Evolutionary conservation across 2,797 vertebrate genomes (phyloP), one percentile per base, ranked within the genome.

Genomic region (Alcedo atthis): DNA sequence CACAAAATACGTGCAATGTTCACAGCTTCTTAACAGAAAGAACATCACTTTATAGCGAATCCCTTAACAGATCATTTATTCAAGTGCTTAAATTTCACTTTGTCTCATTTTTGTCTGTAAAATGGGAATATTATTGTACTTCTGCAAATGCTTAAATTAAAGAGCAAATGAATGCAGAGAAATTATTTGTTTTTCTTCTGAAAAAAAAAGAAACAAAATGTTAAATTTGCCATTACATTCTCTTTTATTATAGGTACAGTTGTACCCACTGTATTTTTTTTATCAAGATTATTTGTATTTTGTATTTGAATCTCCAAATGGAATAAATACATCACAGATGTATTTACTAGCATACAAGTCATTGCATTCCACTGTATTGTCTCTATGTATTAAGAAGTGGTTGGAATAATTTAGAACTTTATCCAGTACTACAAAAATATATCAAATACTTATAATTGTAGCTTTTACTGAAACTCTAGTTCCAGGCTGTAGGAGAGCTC

Each of bases 21-120:
- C 94, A 81, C 32, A 87, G 73, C 15, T 91, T 90, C 58, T 74
- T 92, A 93, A 92, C 53, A 66, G 70, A 89, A 93, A 90, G 81
- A 93, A 66, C 51, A 71, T 11, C 16, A 46, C n/a, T 77, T 91
- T 85, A 59, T 13, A 86, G 75, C 64, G 75, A 93, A 66, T 90
- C 66, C 46, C 75, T 75, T 35, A 87, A 54, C 85, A 87, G 68
- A 80, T 46, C 33, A n/a, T 94, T 79, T 90, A 75, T 85, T 92
- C 49, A 78, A 81, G 66, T 48, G 54, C 25, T 86, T 90, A 80
- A 80, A 78, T 87, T 80, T 92, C 28, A 45, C 53, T 55, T 77
- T 90, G 53, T 24, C 42, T 80, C 25, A 32, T 78, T 89, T 91
- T 89, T 82, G 9, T 90, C 75, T 77, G 33, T 59, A 66, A 86